Evolutionary conservation across 2,888 invertebrate genomes (phyloP).

Genomic region (Pterobdella sp.): DNA sequence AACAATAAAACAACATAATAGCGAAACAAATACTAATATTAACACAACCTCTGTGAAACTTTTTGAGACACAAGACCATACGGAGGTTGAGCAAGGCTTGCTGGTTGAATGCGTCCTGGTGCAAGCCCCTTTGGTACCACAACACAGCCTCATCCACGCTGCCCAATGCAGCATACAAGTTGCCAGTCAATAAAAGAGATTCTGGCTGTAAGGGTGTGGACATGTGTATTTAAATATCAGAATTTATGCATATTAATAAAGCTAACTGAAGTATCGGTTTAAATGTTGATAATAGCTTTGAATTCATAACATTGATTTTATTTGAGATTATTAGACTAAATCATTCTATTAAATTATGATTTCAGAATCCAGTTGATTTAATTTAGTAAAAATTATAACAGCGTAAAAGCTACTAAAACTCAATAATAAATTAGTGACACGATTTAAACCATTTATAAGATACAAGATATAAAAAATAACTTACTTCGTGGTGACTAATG

Average conservation of each 20-base stretch:
- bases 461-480: too few species aligned
- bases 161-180: conserved; percentile 61
- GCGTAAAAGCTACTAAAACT: too few species aligned
- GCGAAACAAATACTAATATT: background rate
- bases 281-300: too few species aligned
- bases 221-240: conserved; percentile 4
- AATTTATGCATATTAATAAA: background rate
- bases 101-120: conserved; percentile 43
- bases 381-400: too few species aligned
- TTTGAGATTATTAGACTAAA: too few species aligned
- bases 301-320: background rate
- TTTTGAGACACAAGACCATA: conserved; percentile 47
- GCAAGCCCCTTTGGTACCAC: conserved; percentile 47
- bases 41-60: conserved; percentile 38
- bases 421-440: too few species aligned
- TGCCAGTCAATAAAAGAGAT: conserved; percentile 63
- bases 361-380: too few species aligned
- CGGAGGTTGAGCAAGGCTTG: conserved; percentile 45
- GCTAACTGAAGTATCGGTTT: background rate
- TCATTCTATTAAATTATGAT: too few species aligned
- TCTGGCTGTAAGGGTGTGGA: conserved; percentile 56
- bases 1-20: too few species aligned
- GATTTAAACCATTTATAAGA: too few species aligned
- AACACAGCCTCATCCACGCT: conserved; percentile 52
- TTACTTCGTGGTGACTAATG: conserved; percentile 61